A percentile compares a stretch with the other conserved stretches of the same genome.
Conservation (phyloP, 2,888 invertebrate genomes). For the Lapara coniferarum region DNA sequence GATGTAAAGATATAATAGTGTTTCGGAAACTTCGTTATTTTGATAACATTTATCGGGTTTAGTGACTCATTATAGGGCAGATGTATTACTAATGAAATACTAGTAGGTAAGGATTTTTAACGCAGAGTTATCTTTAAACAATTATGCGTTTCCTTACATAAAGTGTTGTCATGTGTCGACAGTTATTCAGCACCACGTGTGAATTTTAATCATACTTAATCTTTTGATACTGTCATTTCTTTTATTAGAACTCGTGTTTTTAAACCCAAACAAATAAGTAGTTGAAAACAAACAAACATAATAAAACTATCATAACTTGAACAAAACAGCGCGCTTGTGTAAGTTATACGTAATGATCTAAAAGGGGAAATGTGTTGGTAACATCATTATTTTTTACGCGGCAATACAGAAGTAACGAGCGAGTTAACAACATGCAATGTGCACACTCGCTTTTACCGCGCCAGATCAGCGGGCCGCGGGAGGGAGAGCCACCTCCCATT, state of each 20-base stretch:
- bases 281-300: no score
- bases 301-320: not conserved
- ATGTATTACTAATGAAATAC: not conserved
- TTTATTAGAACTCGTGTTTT: not conserved
- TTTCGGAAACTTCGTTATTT: not conserved
- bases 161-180: not conserved
- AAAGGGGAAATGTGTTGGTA: conserved; percentile 46
- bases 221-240: not conserved
- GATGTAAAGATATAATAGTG: conserved; percentile 15
- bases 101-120: not conserved
- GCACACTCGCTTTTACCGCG: conserved; percentile 43
- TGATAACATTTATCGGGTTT: conserved; percentile 12
- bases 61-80: conserved; percentile 10
- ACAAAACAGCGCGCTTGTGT: conserved; percentile 31
- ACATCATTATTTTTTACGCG: conserved; percentile 53
- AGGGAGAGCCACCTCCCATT: conserved; percentile 40
- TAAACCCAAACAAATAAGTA: no score
- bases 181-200: not conserved
- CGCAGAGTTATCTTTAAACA: conserved; percentile 5
- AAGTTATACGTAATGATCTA: conserved; percentile 47
- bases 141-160: not conserved
- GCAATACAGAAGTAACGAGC: conserved; percentile 51
- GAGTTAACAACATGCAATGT: conserved; percentile 49
- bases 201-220: no score
- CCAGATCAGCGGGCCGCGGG: conserved; percentile 29